Percentiles rank a stretch among this genome's conserved stretches.
Conservation (phyloP, 64 coral and sea anemone genomes). For the Trachythela sp. region DNA sequence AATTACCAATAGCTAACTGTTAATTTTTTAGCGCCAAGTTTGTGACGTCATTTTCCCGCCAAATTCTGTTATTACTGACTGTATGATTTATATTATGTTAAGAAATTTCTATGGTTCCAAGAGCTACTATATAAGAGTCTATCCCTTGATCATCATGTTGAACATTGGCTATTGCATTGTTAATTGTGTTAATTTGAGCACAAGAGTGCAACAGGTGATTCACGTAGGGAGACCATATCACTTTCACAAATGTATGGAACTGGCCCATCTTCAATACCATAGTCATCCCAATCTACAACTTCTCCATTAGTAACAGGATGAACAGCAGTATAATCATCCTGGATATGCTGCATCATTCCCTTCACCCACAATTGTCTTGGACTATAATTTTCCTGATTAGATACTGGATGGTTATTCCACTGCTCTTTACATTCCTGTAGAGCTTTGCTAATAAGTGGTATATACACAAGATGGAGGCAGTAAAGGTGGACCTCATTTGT, state of each 20-base stretch:
- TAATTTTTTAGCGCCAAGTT: no score
- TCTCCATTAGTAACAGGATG: background rate
- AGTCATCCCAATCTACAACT: background rate
- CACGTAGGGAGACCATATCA: no score
- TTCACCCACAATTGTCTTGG: background rate
- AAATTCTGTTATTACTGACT: no score
- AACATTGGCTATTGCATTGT: background rate
- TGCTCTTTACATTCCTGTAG: background rate
- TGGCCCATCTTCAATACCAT: no score
- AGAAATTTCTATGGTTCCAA: no score
- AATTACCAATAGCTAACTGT: no score
- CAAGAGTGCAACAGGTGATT: background rate
- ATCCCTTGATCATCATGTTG: slow-evolving; percentile 17
- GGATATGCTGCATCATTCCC: background rate
- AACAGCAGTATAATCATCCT: background rate
- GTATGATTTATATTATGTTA: no score
- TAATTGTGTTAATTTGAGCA: background rate
- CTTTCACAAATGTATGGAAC: no score
- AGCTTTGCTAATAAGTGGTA: background rate
- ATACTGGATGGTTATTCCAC: background rate
- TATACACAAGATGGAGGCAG: background rate
- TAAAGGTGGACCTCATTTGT: background rate
- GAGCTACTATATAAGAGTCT: background rate
- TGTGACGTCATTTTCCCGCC: no score
- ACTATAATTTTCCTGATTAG: no score